Evolutionary conservation across 2,113 vertebrate genomes (phyloP), one percentile per base, ranked within the genome.

Genomic region (Camelus bactrianus): DNA sequence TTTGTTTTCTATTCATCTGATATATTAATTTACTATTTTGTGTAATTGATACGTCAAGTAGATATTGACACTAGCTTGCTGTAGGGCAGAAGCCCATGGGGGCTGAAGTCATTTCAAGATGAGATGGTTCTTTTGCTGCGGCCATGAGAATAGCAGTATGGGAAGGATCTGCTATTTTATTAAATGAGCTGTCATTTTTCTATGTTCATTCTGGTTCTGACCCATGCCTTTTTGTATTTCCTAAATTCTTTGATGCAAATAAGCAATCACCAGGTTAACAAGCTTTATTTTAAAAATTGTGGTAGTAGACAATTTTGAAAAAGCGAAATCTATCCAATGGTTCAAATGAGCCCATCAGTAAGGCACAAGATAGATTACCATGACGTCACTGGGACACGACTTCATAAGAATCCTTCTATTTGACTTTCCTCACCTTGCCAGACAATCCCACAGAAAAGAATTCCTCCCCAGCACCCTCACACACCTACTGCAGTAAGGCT

Each of bases 231-330:
- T 16, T 7, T 94, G 30, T 86, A 19, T 92, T 85, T 79, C 28
- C 70, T 84, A 46, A 91, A 89, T 90, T 62, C 35, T 72, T 89
- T 30, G n/a, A 89, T 73, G 16, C 28, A 96, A 88, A 85, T 60
- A 76, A 50, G 11, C 12, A 50, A 17, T 70, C 26, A 65, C 2
- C 46, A 89, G 48, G 7, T 82, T 89, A 73, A 52, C 30, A 76
- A 67, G 58, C 11, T 87, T 85, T 54, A 32, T 64, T 58, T 54
- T 24, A 35, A 81, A 42, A 80, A 16, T 1, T 65, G 73, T 72
- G 75, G 73, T 65, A 15, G 38, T 10, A 26, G 22, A 42, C 19
- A 58, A 19, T 46, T 77, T 90, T 58, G 24, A 62, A n/a, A 56
- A 54, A 73, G 32, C 72, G 72, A 79, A 38, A 3, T 52, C 24